A percentile compares a stretch with the other conserved stretches of the same genome.
These are phyloP conservation scores for Dyspetes luteomarginatus DNA, from an alignment of 2,888 invertebrate species.

Conservation along the genomic window DNA sequence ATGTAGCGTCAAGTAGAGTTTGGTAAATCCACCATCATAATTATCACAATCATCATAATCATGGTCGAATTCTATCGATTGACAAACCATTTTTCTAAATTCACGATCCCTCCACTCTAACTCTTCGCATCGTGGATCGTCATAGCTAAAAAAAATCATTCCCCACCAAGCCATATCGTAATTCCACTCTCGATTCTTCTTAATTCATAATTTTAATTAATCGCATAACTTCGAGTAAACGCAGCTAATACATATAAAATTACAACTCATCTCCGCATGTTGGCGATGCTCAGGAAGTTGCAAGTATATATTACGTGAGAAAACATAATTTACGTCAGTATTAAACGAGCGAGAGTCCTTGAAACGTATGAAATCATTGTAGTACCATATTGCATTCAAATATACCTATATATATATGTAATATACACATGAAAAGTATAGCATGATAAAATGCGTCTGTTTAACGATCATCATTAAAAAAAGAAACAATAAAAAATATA, in stretches of 20 bases:
- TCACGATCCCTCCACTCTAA: too few species aligned
- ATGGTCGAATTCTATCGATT: too few species aligned
- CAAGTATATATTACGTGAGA: not conserved
- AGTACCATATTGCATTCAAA: too few species aligned
- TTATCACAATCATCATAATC: too few species aligned
- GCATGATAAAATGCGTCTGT: constrained; percentile 26
- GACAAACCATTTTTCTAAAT: too few species aligned
- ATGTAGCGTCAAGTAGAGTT: too few species aligned
- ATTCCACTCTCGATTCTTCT: too few species aligned
- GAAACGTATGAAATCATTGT: not conserved
- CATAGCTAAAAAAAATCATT: not conserved
- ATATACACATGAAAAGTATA: not conserved
- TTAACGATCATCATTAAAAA: constrained; percentile 13
- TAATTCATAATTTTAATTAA: not conserved
- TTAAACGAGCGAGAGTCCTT: not conserved
- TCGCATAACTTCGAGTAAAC: not conserved
- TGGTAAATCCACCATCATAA: too few species aligned
- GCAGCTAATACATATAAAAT: not conserved
- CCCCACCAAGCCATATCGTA: too few species aligned
- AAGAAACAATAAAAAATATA: constrained; percentile 3
- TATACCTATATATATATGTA: too few species aligned
- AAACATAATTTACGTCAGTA: not conserved
- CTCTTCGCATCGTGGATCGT: too few species aligned
- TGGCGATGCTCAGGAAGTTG: not conserved
- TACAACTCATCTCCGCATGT: not conserved